These are phyloP conservation scores for Rhinoderma darwinii DNA, from an alignment of 2,113 vertebrate genomes.

Conservation along the genomic window DNA sequence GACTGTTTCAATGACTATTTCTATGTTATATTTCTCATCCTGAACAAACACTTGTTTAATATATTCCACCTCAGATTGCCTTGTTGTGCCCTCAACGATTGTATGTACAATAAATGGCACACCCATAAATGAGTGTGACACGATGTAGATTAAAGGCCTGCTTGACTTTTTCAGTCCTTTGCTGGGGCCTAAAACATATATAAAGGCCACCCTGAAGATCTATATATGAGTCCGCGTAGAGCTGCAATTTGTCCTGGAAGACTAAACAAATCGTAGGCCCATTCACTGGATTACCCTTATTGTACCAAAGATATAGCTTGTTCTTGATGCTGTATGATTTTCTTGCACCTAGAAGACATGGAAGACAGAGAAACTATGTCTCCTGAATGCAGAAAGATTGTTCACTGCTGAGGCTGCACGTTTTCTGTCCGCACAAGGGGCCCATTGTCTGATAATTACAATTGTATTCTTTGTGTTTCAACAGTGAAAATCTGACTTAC, in stretches of 20 bases:
- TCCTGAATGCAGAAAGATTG: constrained; percentile 29
- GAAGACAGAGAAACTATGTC: not conserved
- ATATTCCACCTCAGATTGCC: not conserved
- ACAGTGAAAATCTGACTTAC: constrained; percentile 45
- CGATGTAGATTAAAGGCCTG: not conserved
- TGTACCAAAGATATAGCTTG: not conserved
- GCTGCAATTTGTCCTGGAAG: not conserved
- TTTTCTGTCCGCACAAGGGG: constrained; percentile 46
- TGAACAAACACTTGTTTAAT: not conserved
- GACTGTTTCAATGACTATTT: too few species aligned
- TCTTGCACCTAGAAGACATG: constrained; percentile 23
- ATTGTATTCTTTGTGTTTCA: constrained; percentile 55
- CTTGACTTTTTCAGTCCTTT: not conserved
- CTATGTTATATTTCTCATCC: too few species aligned
- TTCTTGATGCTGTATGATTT: constrained; percentile 6
- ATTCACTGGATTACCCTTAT: not conserved
- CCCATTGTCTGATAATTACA: constrained; percentile 55
- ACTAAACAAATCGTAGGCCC: not conserved
- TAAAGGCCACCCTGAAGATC: not conserved
- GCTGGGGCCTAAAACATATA: not conserved
- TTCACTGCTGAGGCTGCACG: constrained; percentile 39
- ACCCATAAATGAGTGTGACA: not conserved
- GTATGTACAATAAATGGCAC: not conserved
- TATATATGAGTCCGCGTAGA: not conserved
- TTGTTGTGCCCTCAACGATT: not conserved